phyloP scores from a whole-genome alignment of 2,113 vertebrate species.

The Halcyon malimbica region DNA sequence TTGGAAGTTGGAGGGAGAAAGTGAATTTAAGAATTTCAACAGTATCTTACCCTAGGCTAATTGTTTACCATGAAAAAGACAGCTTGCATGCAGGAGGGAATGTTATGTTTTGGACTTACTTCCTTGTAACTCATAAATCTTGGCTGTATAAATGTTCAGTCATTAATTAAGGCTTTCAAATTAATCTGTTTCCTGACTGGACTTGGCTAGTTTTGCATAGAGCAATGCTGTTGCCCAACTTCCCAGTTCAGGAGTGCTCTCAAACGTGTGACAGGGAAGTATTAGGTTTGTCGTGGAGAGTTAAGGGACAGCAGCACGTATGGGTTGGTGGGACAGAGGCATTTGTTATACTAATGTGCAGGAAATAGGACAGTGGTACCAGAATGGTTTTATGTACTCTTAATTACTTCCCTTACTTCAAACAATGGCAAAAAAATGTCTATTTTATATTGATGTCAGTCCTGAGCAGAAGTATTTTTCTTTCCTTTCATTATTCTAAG shows the following conservation, averaged over 20 bases:
- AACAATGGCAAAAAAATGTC: not conserved
- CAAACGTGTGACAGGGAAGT: not conserved
- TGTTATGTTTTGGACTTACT: constrained; percentile 54
- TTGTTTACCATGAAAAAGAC: constrained; percentile 58
- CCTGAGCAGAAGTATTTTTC: not conserved
- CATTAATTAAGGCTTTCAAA: constrained; percentile 68
- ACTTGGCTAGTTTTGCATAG: constrained; percentile 57
- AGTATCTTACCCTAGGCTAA: constrained; percentile 38
- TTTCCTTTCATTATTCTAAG: not conserved
- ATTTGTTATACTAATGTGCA: not conserved
- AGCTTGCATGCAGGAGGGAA: constrained; percentile 26
- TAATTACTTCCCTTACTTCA: constrained; percentile 6
- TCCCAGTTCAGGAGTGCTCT: not conserved
- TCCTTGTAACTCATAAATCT: constrained; percentile 63
- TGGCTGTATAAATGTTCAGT: constrained; percentile 56
- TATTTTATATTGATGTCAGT: not conserved
- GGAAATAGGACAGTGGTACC: not conserved
- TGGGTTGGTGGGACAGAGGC: not conserved
- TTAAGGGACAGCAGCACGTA: not conserved
- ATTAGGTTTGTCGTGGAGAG: not conserved
- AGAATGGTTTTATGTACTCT: not conserved
- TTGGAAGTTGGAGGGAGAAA: not conserved
- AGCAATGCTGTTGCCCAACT: constrained; percentile 2
- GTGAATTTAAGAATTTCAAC: not conserved
- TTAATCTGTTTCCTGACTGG: constrained; percentile 69